These are phyloP conservation scores for Acromyrmex charruanus DNA, from an alignment of 1,140 invertebrate species.

Conservation along the genomic window DNA sequence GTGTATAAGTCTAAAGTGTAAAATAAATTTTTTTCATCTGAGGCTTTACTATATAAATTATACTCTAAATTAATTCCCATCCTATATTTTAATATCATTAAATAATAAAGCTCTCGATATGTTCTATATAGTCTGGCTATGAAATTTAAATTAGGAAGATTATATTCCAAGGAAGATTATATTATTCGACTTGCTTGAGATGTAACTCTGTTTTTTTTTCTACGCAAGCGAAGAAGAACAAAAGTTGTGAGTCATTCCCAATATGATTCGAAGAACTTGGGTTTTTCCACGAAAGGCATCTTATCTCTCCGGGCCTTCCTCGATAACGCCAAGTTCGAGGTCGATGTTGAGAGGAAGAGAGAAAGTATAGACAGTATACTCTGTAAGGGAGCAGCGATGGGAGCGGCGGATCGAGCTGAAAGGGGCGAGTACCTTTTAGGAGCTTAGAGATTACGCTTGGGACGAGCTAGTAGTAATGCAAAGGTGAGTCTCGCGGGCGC, in stretches of 20 bases:
- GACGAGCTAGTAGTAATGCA: conserved; percentile 81
- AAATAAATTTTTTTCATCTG: background rate
- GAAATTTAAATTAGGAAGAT: background rate
- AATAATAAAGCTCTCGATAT: background rate
- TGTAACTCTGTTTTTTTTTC: background rate
- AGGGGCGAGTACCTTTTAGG: conserved; percentile 84
- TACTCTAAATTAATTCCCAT: too few relatives aligned
- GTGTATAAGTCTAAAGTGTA: background rate
- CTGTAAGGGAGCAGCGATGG: conserved; percentile 63
- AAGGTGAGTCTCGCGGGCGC: conserved; percentile 81
- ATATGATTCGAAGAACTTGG: background rate
- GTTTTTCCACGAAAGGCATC: background rate
- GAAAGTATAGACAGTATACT: conserved; percentile 17
- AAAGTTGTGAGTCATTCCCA: background rate
- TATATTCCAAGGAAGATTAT: background rate
- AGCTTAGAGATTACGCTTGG: conserved; percentile 85
- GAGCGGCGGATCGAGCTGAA: conserved; percentile 71
- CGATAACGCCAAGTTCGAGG: conserved; percentile 50
- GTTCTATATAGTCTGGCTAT: background rate
- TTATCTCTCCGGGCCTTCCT: background rate
- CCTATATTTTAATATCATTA: background rate
- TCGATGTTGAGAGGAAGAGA: conserved; percentile 50
- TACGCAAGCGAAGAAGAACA: background rate
- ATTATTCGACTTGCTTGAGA: background rate
- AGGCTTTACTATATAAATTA: too few relatives aligned